Evolutionary conservation across 2,888 invertebrate genomes (phyloP).

Genomic region (Phalera bucephala): DNA sequence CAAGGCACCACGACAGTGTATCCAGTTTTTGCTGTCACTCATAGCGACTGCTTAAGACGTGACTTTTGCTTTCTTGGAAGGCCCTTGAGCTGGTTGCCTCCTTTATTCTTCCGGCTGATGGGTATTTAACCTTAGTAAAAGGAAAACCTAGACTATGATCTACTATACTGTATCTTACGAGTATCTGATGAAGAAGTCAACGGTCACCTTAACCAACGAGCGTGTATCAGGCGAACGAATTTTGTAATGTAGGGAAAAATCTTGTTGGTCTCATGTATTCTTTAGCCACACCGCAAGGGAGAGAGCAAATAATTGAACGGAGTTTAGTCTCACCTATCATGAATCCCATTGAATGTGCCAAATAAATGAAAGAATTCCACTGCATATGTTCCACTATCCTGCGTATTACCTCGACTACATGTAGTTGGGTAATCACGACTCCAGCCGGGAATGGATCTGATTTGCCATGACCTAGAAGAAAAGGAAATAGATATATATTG

Average conservation of each 20-base stretch:
- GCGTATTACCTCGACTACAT: constrained; percentile 43
- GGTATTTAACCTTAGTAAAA: too few relatives aligned
- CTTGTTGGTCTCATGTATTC: background rate
- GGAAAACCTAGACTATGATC: constrained; percentile 1
- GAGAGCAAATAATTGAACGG: background rate
- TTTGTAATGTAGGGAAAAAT: too few relatives aligned
- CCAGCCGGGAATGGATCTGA: constrained; percentile 61
- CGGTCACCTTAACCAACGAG: too few relatives aligned
- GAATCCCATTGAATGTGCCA: constrained; percentile 44
- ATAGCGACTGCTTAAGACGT: too few relatives aligned
- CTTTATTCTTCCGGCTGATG: background rate
- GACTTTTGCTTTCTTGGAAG: too few relatives aligned
- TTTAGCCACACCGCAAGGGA: background rate
- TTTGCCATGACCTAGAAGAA: constrained; percentile 66
- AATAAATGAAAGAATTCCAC: constrained; percentile 31
- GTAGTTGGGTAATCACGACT: constrained; percentile 19
- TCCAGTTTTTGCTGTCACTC: too few relatives aligned
- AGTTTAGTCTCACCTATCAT: constrained; percentile 30
- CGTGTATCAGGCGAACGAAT: too few relatives aligned
- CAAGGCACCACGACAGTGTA: background rate
- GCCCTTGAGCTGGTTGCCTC: too few relatives aligned
- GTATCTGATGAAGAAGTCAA: too few relatives aligned
- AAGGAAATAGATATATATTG: background rate
- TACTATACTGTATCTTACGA: too few relatives aligned
- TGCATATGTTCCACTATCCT: constrained; percentile 28